Evolutionary conservation across 2,888 invertebrate species (phyloP), one percentile per base, ranked within the genome.

Genomic region (Helicoverpa assulta): DNA sequence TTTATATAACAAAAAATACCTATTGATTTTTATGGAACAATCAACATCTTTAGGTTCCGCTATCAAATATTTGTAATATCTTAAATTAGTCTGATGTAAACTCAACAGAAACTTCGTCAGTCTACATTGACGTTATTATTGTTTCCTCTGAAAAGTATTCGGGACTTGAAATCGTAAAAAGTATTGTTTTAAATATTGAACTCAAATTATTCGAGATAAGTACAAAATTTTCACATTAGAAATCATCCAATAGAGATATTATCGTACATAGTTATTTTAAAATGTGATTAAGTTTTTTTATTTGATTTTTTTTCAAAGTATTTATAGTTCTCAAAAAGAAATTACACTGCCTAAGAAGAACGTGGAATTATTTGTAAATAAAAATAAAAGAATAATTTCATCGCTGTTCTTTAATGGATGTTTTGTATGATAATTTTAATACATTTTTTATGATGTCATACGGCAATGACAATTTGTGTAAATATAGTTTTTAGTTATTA

Each of bases 401-500:
- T 76, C 70, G 53, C 70, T 70, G 80, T 88, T 88, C 84, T 86
- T 77, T 78, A 77, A 80, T 82, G 88, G 83, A 88, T 86, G 85
- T 88, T 88, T 88, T 90, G 90, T 86, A 88, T 87, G 82, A 89
- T 86, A 81, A 85, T 85, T 89, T 86, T 82, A 83, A 81, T 81
- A 83, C 63, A 80, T 86, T 86, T 90, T 87, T 85, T 87, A 86
- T 86, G 76, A 82, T 82, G 88, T 89, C 89, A 86, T 89, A 82
- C 78, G 52, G 29, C 40, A 84, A 89, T 92, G 92, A 91, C 91
- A 87, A 86, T 88, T 89, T 87, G 75, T 94, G 94, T 94, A 94
- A 90, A 94, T 94, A 94, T 93, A 92, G 89, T 86, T 90, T 90
- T 86, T 83, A 85, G 85, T 92, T 92, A 90, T 91, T 92, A 91